Base-by-base conservation (phyloP, 2,797 vertebrate genomes). In the Eospalax fontanierii region DNA sequence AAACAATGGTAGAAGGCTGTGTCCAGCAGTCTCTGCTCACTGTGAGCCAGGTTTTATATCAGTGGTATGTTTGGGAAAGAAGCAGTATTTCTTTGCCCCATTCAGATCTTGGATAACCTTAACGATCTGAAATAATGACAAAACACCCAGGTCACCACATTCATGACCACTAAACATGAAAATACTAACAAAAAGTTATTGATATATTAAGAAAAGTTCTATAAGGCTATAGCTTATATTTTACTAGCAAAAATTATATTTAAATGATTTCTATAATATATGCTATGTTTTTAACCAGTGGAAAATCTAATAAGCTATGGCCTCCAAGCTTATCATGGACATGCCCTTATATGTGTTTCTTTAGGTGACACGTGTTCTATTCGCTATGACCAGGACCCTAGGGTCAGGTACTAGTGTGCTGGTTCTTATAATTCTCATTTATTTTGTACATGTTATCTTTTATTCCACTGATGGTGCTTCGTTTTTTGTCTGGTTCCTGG, bases 41-140 rank as follows among this genome's bases (percentile, higher is more conserved):
- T 65, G 54, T 68, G 38, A 57, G 38, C 40, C 66, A 24, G 35
- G 70, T 22, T 65, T 73, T 90, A 65, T 61, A 43, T 0, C 2
- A 83, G 26, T 95, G 19, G 26, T 93, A 11, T 61, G 43, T 73
- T 83, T 93, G 57, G 46, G 59, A 82, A 38, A 74, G 16, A 40
- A 78, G 57, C 6, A 4, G 43, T 88, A n/a, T 73, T 87, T 85
- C 26, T 87, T 81, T 33, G 2, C 38, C 54, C 38, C 24, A 14
- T 59, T 68, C 28, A 59, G 66, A 35, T 71, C 6, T 35, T 38
- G 40, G 43, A 38, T 59, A 43, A 83, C 24, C 50, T 71, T 92
- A 28, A 86, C 85, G 28, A 80, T 74, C 33, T 83, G 2, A 21
- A 65, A 33, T 65, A 19, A 54, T 94, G 59, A 75, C 43, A 70